Conservation (phyloP, 2,888 invertebrate genomes). For the Chromoteleia sp. region DNA sequence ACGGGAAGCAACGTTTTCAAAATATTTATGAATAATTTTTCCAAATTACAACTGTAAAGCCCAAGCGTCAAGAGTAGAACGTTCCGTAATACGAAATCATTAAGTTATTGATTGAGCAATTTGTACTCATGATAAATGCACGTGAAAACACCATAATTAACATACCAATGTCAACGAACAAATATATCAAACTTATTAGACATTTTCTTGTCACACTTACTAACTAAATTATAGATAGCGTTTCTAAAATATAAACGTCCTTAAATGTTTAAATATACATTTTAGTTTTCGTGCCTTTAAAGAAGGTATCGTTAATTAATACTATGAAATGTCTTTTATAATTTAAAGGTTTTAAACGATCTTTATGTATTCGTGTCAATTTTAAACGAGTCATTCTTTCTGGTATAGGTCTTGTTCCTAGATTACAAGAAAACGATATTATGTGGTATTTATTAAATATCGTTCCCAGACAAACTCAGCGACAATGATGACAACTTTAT, state of each 20-base stretch:
- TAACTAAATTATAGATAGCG: too few relatives aligned
- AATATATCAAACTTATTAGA: conserved; percentile 41
- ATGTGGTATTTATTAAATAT: too few relatives aligned
- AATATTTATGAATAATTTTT: conserved; percentile 16
- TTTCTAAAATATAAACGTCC: too few relatives aligned
- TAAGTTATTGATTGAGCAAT: conserved; percentile 39
- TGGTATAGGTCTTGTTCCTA: not conserved
- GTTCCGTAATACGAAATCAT: conserved; percentile 19
- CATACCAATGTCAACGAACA: conserved; percentile 38
- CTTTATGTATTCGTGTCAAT: not conserved
- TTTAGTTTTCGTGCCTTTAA: too few relatives aligned
- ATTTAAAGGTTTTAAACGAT: conserved; percentile 3
- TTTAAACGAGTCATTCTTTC: conserved; percentile 7
- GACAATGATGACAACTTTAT: too few relatives aligned
- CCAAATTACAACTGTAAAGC: not conserved
- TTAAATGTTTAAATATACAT: too few relatives aligned
- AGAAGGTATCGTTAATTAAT: not conserved
- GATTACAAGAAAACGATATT: too few relatives aligned
- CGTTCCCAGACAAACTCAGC: too few relatives aligned
- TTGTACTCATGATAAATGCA: conserved; percentile 24
- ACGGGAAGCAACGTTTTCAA: not conserved
- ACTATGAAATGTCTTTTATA: conserved; percentile 5
- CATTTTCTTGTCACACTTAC: conserved; percentile 27
- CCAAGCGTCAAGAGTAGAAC: conserved; percentile 6
- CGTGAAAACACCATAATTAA: conserved; percentile 45